Evolutionary conservation across 2,113 vertebrate species (phyloP).

Genomic region (Cyprinodon tularosa): DNA sequence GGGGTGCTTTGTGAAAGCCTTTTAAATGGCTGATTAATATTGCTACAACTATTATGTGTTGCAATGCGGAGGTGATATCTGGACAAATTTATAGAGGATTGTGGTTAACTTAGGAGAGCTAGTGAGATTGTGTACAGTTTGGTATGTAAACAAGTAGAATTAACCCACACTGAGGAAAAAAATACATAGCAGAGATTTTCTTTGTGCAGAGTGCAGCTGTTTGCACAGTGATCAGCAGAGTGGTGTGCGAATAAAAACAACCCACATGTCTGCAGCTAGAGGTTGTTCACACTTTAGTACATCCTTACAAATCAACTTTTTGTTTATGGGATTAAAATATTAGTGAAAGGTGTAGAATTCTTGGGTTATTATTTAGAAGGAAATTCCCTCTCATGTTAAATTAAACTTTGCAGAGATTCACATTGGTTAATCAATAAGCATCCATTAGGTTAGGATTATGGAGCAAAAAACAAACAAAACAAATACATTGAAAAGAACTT

Average conservation of each 20-base stretch:
- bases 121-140: not conserved
- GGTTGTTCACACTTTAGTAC: not conserved
- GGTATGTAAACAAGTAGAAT: slow-evolving; percentile 12
- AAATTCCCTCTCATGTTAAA: too few relatives aligned
- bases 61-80: not conserved
- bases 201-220: slow-evolving; percentile 24
- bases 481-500: too few relatives aligned
- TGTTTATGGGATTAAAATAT: not conserved
- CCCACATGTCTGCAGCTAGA: not conserved
- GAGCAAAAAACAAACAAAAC: too few relatives aligned
- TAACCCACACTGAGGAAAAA: slow-evolving; percentile 13
- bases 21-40: too few relatives aligned
- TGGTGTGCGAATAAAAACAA: slow-evolving; percentile 10
- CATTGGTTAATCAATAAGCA: too few relatives aligned
- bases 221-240: slow-evolving; percentile 30
- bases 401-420: too few relatives aligned
- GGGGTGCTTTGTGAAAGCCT: not conserved
- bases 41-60: not conserved
- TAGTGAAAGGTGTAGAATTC: not conserved
- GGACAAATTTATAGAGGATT: not conserved
- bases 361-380: too few relatives aligned
- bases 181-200: slow-evolving; percentile 36
- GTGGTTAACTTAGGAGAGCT: not conserved
- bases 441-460: too few relatives aligned
- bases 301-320: not conserved